A percentile compares a stretch with the other conserved stretches of the same genome.
These are phyloP conservation scores for Acanthisitta chloris DNA, from an alignment of 2,113 vertebrate species.

Conservation along the genomic window DNA sequence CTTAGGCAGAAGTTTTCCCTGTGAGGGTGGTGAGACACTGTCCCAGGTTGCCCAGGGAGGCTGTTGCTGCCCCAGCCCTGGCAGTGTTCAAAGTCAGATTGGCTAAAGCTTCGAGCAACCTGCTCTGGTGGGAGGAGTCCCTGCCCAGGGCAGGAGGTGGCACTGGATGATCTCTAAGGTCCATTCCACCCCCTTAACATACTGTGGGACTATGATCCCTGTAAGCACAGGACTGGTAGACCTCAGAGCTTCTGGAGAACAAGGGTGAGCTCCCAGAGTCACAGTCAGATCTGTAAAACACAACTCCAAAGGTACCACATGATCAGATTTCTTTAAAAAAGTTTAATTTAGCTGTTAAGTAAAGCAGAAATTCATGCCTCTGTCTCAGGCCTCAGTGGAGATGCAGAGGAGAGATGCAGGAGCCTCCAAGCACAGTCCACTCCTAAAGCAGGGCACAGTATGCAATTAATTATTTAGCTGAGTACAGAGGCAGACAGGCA, in stretches of 20 bases:
- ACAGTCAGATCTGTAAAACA: neutral
- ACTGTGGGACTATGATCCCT: too few relatives aligned
- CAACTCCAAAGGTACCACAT: neutral
- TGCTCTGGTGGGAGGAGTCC: too few relatives aligned
- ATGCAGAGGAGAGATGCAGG: neutral
- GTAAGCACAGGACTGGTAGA: too few relatives aligned
- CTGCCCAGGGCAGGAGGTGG: too few relatives aligned
- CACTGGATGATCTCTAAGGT: too few relatives aligned
- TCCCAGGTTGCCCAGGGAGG: too few relatives aligned
- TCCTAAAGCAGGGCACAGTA: neutral
- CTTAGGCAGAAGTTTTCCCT: too few relatives aligned
- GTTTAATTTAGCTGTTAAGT: neutral
- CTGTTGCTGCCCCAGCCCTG: too few relatives aligned
- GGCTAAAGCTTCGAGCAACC: too few relatives aligned
- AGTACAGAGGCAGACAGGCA: neutral
- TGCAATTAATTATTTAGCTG: conserved; percentile 2
- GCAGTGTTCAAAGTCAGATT: too few relatives aligned
- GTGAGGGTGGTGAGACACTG: too few relatives aligned
- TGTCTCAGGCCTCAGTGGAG: neutral
- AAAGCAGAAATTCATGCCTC: neutral
- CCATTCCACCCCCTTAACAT: too few relatives aligned
- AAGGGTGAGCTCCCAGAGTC: neutral
- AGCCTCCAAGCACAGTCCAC: neutral
- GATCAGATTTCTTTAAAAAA: neutral
- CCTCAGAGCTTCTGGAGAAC: neutral